These are phyloP conservation scores for Anorthoa munda DNA, from an alignment of 2,888 invertebrate species.

Conservation along the genomic window DNA sequence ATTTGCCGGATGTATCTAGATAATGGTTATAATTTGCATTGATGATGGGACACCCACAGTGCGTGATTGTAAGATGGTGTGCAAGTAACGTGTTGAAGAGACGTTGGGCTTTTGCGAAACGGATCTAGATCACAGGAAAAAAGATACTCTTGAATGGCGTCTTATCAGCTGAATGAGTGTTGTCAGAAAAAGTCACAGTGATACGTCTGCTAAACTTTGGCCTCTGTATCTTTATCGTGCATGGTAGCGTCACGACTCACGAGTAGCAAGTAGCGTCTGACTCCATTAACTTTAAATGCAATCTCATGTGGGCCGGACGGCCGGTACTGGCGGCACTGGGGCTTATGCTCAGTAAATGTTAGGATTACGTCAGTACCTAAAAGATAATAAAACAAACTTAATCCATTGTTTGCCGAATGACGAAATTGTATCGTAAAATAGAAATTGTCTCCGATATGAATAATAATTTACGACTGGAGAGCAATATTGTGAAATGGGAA, in stretches of 20 bases:
- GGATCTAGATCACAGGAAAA: slow-evolving; percentile 77
- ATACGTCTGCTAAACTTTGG: slow-evolving; percentile 75
- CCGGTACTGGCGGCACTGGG: slow-evolving; percentile 10
- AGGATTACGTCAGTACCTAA: slow-evolving; percentile 50
- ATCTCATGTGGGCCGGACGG: slow-evolving; percentile 31
- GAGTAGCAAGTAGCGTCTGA: slow-evolving; percentile 43
- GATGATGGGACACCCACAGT: slow-evolving; percentile 70
- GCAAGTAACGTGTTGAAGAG: slow-evolving; percentile 52
- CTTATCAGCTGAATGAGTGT: slow-evolving; percentile 77
- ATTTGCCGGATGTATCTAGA: slow-evolving; percentile 85
- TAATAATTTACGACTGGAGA: slow-evolving; percentile 53
- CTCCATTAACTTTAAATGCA: slow-evolving; percentile 49
- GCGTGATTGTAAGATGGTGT: slow-evolving; percentile 41
- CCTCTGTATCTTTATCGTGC: slow-evolving; percentile 72
- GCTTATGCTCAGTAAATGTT: slow-evolving; percentile 53
- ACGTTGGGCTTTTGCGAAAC: slow-evolving; percentile 71
- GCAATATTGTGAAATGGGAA: slow-evolving; percentile 29
- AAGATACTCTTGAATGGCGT: slow-evolving; percentile 71
- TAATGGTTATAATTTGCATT: slow-evolving; percentile 75
- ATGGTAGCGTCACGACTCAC: slow-evolving; percentile 42
- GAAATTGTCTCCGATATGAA: slow-evolving; percentile 56
- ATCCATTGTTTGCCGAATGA: slow-evolving; percentile 58
- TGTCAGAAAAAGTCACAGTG: slow-evolving; percentile 77
- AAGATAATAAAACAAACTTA: slow-evolving; percentile 56
- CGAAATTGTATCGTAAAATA: slow-evolving; percentile 58